Percentiles rank a stretch among this genome's conserved stretches.
Conservation (phyloP, 2,113 vertebrate genomes). For the Toxotes chatareus region DNA sequence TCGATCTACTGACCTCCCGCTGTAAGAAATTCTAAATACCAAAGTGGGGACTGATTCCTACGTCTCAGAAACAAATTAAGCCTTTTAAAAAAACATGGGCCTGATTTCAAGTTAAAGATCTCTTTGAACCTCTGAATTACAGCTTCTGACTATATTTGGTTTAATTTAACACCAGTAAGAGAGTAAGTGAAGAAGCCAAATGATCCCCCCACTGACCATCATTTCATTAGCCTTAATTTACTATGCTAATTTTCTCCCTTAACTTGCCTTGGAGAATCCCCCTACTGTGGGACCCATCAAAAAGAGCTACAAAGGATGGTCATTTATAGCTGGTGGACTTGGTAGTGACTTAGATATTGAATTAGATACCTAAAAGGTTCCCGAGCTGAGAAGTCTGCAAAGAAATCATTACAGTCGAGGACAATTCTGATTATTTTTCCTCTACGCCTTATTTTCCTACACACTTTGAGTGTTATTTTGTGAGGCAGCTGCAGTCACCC, state of each 20-base stretch:
- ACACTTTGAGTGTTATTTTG: neutral
- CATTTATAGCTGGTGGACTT: neutral
- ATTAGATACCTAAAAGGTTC: neutral
- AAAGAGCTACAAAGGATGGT: neutral
- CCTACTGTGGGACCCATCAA: neutral
- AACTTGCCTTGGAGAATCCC: slow-evolving; percentile 20
- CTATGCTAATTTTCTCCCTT: slow-evolving; percentile 24
- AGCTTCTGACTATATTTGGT: slow-evolving; percentile 20
- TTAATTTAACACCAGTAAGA: slow-evolving; percentile 21
- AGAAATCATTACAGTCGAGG: neutral
- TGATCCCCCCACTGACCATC: slow-evolving; percentile 20
- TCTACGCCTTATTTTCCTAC: neutral
- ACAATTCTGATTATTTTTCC: neutral
- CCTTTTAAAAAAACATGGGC: neutral
- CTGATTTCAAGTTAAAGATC: neutral
- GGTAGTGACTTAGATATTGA: neutral
- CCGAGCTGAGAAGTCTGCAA: no score
- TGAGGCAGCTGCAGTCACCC: neutral
- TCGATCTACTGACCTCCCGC: neutral
- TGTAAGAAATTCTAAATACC: neutral
- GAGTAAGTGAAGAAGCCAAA: slow-evolving; percentile 9
- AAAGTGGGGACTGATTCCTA: neutral
- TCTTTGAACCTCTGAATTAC: neutral
- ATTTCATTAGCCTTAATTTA: slow-evolving; percentile 38
- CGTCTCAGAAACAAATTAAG: neutral